These are phyloP conservation scores for Camelus dromedarius DNA, from an alignment of 2,113 vertebrate genomes.

Conservation along the genomic window DNA sequence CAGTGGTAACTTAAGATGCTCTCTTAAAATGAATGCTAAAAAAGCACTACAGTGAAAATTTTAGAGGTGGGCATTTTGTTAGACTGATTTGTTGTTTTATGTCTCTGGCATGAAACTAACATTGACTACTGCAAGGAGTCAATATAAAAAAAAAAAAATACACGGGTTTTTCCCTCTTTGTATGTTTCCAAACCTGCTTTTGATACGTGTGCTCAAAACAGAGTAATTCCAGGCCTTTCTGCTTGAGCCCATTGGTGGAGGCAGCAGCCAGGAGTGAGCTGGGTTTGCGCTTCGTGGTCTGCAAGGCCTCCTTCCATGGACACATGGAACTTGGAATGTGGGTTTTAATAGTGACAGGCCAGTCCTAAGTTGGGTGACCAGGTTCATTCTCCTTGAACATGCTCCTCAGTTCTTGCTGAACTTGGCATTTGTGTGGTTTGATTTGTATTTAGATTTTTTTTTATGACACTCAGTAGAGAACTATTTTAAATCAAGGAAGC, in stretches of 20 bases:
- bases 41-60: conserved; percentile 6
- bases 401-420: conserved; percentile 5
- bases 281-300: background rate
- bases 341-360: background rate
- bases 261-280: background rate
- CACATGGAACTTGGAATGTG: background rate
- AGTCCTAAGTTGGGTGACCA: background rate
- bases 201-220: background rate
- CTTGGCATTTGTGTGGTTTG: background rate
- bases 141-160: background rate
- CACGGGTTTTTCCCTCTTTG: background rate
- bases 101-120: background rate
- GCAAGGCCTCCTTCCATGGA: background rate
- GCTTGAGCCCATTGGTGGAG: background rate
- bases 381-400: background rate
- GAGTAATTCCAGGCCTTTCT: background rate
- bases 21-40: background rate
- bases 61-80: background rate
- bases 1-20: background rate
- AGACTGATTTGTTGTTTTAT: background rate
- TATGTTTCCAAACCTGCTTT: background rate
- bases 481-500: background rate
- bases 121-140: conserved; percentile 2
- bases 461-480: conserved; percentile 14
- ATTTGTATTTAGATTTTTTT: conserved; percentile 7